Conservation (phyloP, 2,113 vertebrate species). For the Chloropsis cyanopogon region DNA sequence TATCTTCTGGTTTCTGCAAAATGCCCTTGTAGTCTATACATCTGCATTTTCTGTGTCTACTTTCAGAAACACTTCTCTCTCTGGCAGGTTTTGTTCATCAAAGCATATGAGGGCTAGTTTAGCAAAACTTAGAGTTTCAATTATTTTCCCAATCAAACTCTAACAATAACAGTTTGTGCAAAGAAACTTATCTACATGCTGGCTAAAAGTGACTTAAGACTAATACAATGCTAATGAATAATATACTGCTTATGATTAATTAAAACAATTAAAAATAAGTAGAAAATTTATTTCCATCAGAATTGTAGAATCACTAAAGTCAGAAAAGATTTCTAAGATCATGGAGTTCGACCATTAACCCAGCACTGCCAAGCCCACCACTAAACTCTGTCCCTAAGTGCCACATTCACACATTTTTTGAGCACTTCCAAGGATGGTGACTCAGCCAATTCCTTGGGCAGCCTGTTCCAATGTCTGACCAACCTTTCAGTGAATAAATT, state of each 20-base stretch:
- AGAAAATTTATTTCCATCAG: background rate
- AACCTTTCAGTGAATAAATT: background rate
- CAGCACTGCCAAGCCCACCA: background rate
- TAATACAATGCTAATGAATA: background rate
- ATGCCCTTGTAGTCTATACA: background rate
- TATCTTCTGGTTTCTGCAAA: background rate
- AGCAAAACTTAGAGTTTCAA: background rate
- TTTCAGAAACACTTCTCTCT: background rate
- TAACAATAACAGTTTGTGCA: background rate
- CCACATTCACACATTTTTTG: background rate
- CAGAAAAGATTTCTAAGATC: background rate
- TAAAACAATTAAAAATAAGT: background rate
- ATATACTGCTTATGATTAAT: background rate
- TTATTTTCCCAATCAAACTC: background rate
- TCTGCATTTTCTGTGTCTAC: background rate
- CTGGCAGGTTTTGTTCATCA: background rate
- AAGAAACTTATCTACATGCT: background rate
- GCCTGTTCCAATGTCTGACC: background rate
- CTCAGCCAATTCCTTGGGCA: rapidly evolving
- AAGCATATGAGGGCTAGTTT: background rate
- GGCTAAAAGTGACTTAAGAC: background rate
- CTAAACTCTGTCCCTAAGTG: background rate
- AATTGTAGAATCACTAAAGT: background rate
- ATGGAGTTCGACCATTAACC: rapidly evolving
- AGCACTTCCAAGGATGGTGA: background rate